A percentile compares a stretch with the other conserved stretches of the same genome.
phyloP scores from a whole-genome alignment of 2,113 vertebrate species.

The Gulo gulo region DNA sequence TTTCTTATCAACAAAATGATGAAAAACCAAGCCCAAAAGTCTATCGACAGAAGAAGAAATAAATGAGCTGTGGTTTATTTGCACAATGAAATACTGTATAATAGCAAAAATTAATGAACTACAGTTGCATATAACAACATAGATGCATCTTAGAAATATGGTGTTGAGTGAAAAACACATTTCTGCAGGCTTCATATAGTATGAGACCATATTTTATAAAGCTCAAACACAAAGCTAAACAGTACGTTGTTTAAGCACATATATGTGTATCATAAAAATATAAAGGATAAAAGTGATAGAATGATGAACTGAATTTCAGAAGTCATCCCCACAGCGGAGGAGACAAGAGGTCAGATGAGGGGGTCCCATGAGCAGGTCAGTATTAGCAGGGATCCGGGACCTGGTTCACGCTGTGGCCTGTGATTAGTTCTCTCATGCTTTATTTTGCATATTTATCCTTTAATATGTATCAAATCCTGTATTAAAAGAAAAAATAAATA shows the following conservation, averaged over 20 bases:
- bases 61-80: not conserved
- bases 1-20: not conserved
- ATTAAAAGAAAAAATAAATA: not conserved
- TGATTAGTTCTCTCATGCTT: not conserved
- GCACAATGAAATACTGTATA: not conserved
- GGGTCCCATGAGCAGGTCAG: not conserved
- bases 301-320: not conserved
- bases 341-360: not conserved
- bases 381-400: not conserved
- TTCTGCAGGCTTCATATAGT: not conserved
- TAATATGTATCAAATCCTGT: not conserved
- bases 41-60: not conserved
- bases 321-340: not conserved
- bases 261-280: not conserved
- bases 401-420: not conserved
- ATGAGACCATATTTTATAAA: not conserved
- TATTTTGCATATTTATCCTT: not conserved
- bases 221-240: not conserved
- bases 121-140: not conserved
- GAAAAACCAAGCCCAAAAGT: not conserved
- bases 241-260: not conserved
- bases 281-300: not conserved
- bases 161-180: not conserved
- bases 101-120: not conserved
- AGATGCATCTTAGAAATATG: not conserved